These are phyloP conservation scores for Apamea monoglypha DNA, from an alignment of 2,888 invertebrate genomes.

Conservation along the genomic window DNA sequence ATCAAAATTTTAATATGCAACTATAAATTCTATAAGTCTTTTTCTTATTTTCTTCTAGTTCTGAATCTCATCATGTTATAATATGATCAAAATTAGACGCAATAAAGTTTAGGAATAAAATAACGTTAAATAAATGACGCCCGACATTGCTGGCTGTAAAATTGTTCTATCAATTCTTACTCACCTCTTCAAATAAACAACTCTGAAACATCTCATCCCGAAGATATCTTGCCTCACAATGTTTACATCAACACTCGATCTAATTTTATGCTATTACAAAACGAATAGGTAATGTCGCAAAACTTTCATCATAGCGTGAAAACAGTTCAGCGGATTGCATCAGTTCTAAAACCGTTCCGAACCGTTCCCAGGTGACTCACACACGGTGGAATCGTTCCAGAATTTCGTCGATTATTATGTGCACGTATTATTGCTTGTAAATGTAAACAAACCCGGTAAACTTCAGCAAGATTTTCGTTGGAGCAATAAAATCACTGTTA, in stretches of 20 bases:
- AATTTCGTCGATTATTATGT: conserved; percentile 71
- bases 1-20: not conserved
- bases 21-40: no score
- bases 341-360: conserved; percentile 80
- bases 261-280: conserved; percentile 70
- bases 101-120: not conserved
- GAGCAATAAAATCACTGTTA: conserved; percentile 30
- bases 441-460: conserved; percentile 60
- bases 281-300: conserved; percentile 64
- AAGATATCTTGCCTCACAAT: conserved; percentile 23
- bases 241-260: conserved; percentile 59
- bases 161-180: not conserved
- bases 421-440: conserved; percentile 55
- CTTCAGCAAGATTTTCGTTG: conserved; percentile 35
- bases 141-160: not conserved
- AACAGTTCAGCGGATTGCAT: conserved; percentile 80
- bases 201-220: not conserved
- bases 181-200: not conserved
- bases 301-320: conserved; percentile 66
- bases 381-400: conserved; percentile 82
- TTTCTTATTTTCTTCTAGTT: not conserved
- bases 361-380: conserved; percentile 83
- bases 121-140: not conserved
- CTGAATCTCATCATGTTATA: not conserved
- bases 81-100: not conserved